A percentile compares a stretch with the other conserved stretches of the same genome.
phyloP scores from a whole-genome alignment of 2,888 invertebrate species.

The Penaeus monodon region DNA sequence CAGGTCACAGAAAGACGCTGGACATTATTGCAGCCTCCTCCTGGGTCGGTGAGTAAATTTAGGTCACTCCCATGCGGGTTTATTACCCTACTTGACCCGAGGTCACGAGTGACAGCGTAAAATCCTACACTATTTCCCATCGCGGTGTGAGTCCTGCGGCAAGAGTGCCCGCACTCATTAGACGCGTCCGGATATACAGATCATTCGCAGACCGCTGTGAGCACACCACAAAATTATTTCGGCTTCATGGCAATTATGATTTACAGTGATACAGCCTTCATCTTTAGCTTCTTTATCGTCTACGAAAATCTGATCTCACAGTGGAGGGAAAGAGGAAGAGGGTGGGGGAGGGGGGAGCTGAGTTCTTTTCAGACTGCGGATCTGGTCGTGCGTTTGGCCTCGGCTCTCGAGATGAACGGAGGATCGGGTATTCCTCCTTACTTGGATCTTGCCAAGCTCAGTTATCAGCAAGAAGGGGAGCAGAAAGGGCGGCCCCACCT shows the following conservation, averaged over 20 bases:
- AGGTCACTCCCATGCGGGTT: conserved; percentile 32
- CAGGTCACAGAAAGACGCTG: conserved; percentile 43
- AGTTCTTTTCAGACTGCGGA: background rate
- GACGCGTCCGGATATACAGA: background rate
- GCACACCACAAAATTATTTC: too few relatives aligned
- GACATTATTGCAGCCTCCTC: conserved; percentile 12
- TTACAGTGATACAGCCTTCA: too few relatives aligned
- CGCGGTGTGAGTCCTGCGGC: background rate
- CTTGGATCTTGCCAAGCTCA: too few relatives aligned
- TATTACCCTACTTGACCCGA: conserved; percentile 23
- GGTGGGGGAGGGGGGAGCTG: background rate
- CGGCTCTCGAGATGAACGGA: too few relatives aligned
- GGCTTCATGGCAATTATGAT: too few relatives aligned
- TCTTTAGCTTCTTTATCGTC: too few relatives aligned
- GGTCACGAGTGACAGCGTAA: conserved; percentile 42
- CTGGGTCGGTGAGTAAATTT: conserved; percentile 29
- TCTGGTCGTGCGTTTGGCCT: too few relatives aligned
- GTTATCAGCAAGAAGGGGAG: too few relatives aligned
- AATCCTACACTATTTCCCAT: conserved; percentile 60
- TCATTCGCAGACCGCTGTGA: too few relatives aligned
- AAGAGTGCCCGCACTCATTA: conserved; percentile 54
- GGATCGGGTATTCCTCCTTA: too few relatives aligned
- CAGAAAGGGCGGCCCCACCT: too few relatives aligned
- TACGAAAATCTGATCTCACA: background rate
- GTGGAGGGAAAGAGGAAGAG: conserved; percentile 3